A percentile compares a stretch with the other conserved stretches of the same genome.
These are phyloP conservation scores for Phocoena sinus DNA, from an alignment of 2,113 vertebrate genomes.

Conservation along the genomic window DNA sequence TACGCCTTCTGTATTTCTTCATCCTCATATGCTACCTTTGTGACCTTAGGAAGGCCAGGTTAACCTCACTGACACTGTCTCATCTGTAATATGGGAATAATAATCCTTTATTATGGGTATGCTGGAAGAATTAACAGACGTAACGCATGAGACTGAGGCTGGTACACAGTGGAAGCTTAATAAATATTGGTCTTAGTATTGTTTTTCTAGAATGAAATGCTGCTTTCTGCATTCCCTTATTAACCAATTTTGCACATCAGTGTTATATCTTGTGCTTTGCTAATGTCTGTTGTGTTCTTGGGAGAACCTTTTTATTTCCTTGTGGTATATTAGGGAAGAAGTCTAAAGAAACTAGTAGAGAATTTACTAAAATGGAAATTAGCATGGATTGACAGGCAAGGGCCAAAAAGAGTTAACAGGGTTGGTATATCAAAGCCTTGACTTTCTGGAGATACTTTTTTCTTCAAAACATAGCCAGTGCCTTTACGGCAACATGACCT, in stretches of 20 bases:
- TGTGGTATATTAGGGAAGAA: neutral
- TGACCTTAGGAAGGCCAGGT: neutral
- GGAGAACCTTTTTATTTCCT: neutral
- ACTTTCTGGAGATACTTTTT: neutral
- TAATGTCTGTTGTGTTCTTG: neutral
- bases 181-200: neutral
- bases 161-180: neutral
- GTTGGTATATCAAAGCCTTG: neutral
- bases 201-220: neutral
- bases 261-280: neutral
- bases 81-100: neutral
- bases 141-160: neutral
- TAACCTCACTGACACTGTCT: neutral
- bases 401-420: neutral
- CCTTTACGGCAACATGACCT: slow-evolving; percentile 21
- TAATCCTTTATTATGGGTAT: neutral
- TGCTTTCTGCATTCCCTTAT: neutral
- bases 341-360: neutral
- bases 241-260: neutral
- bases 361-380: neutral
- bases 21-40: neutral
- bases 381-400: neutral
- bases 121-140: neutral
- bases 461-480: neutral
- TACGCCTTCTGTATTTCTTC: neutral